Base-by-base conservation (phyloP, 2,888 invertebrate species). In the Agrotis exclamationis region DNA sequence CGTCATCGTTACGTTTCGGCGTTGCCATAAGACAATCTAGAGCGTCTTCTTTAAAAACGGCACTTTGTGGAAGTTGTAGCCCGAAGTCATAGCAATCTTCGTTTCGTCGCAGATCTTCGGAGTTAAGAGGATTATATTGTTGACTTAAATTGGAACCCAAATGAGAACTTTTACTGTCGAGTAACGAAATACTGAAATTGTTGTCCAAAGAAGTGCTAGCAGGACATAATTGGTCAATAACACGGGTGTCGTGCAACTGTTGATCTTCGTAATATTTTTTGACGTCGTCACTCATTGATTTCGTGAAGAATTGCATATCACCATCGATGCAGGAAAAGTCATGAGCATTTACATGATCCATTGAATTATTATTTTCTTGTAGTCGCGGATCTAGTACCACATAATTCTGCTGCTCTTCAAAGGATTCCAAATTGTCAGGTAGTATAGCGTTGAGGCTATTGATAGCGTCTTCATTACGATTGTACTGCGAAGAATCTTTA, bases 291-390 rank as follows among this genome's bases (percentile, higher is more conserved):
- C 94, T 95, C 94, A 96, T 95, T 45, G 95, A 94, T 85, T 96
- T 96, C 0, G 95, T 95, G 53, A 96, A 96, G 78, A 93, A 96
- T 76, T 96, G 95, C 95, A 96, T 95, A 66, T 96, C 96, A 33
- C 93, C 95, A 74, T 96, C 96, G 51, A 96, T 95, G 67, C 95
- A 94, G 1, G 96, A 93, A 80, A 96, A 95, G 77, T 96, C 96
- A 74, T 93, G 91, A 45, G 92, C 83, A 65, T 89, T 92, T 13
- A 91, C 92, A 58, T 91, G 88, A 79, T 94, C 93, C 70, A 95
- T 90, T 20, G 91, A 81, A 75, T 88, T 92, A 65, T 88, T 90
- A 62, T 85, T 89, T 62, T 92, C 92, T 86, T 92, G 93, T 48
- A 95, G 87, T 22, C 89, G 91, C 56, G 92, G 89, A 73, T 94